Evolutionary conservation across 1,140 invertebrate species (phyloP).

Genomic region (Procambarus virginalis): DNA sequence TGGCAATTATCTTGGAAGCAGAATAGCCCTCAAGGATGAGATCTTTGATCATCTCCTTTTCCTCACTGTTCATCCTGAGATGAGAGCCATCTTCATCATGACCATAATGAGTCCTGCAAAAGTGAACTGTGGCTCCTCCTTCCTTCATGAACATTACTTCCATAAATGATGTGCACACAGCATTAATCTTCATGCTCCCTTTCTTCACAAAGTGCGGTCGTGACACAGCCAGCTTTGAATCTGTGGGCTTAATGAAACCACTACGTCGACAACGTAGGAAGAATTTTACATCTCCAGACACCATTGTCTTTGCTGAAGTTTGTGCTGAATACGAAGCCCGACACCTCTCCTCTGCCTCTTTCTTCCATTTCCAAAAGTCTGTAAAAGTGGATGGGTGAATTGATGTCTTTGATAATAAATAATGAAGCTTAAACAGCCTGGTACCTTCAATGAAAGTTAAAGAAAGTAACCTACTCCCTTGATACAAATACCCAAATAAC

Average conservation of each 20-base stretch:
- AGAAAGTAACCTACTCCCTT: too few relatives aligned
- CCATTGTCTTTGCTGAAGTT: slow-evolving; percentile 43
- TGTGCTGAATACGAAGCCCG: slow-evolving; percentile 34
- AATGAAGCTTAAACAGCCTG: too few relatives aligned
- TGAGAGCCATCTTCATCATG: slow-evolving; percentile 24
- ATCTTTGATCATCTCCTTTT: slow-evolving; percentile 27
- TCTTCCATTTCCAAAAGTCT: slow-evolving; percentile 57
- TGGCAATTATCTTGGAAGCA: slow-evolving; percentile 37
- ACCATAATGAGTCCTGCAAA: slow-evolving; percentile 53
- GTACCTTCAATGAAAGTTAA: too few relatives aligned
- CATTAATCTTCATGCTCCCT: slow-evolving; percentile 53
- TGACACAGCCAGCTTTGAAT: background rate
- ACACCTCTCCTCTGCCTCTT: slow-evolving; percentile 45
- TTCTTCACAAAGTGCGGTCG: background rate
- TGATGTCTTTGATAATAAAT: too few relatives aligned
- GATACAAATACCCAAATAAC: too few relatives aligned
- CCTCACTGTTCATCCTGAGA: slow-evolving; percentile 37
- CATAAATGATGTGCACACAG: slow-evolving; percentile 56
- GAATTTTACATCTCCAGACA: slow-evolving; percentile 34
- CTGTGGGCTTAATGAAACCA: slow-evolving; percentile 18
- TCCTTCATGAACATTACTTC: slow-evolving; percentile 31
- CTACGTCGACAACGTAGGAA: slow-evolving; percentile 51
- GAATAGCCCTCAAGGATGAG: slow-evolving; percentile 24
- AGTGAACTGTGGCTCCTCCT: slow-evolving; percentile 53
- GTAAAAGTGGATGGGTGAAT: background rate